These are phyloP conservation scores for Brachypalpus laphriformis DNA, from an alignment of 2,888 invertebrate species.

Conservation along the genomic window DNA sequence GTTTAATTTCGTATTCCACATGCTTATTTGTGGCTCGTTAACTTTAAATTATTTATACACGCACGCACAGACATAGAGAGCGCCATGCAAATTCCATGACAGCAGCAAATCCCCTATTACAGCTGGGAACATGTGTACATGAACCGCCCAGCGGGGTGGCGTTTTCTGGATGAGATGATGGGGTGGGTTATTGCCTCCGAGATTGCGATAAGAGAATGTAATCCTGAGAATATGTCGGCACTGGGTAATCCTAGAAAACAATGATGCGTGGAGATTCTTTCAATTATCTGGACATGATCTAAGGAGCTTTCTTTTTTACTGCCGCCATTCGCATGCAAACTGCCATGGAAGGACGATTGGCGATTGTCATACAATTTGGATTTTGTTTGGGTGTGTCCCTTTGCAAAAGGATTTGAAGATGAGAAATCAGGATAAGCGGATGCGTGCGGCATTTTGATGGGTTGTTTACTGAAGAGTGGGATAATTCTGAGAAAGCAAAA, in stretches of 20 bases:
- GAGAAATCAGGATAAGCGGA: constrained; percentile 32
- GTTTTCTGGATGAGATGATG: too few species aligned
- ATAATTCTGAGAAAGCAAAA: not conserved
- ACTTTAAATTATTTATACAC: constrained; percentile 62
- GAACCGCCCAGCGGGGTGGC: not conserved
- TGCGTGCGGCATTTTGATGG: constrained; percentile 43
- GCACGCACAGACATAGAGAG: constrained; percentile 12
- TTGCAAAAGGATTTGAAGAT: constrained; percentile 18
- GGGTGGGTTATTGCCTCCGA: constrained; percentile 17
- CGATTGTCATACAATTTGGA: constrained; percentile 12
- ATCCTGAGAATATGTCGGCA: constrained; percentile 7
- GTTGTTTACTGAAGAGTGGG: not conserved
- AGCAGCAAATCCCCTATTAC: constrained; percentile 40
- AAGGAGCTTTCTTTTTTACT: constrained; percentile 30
- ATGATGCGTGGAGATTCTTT: constrained; percentile 50
- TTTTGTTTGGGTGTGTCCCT: not conserved
- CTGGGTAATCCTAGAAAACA: constrained; percentile 33
- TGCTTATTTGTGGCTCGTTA: constrained; percentile 53
- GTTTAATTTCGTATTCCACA: constrained; percentile 57
- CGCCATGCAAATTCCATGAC: constrained; percentile 38
- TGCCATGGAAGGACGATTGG: not conserved
- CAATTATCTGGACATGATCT: constrained; percentile 54
- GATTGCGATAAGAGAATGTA: constrained; percentile 28
- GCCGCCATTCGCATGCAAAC: constrained; percentile 17
- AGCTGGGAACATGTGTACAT: constrained; percentile 7